phyloP scores from a whole-genome alignment of 2,113 vertebrate genomes.

The Gila orcuttii region DNA sequence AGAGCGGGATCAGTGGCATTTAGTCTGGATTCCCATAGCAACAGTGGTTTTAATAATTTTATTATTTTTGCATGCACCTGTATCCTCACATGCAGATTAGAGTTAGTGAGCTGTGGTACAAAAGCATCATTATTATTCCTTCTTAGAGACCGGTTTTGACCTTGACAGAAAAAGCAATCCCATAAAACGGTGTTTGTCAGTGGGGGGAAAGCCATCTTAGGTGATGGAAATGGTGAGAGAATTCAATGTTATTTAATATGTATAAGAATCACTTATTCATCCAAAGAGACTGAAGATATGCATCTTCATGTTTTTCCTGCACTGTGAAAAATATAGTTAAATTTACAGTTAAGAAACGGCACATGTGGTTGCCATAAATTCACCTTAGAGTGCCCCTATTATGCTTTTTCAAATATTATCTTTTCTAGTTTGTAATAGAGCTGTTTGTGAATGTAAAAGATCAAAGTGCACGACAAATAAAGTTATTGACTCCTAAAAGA shows the following conservation, averaged over 20 bases:
- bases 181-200: neutral
- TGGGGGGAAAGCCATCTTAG: neutral
- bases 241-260: constrained; percentile 1
- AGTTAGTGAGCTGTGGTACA: neutral
- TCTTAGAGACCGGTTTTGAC: neutral
- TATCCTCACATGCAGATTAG: neutral
- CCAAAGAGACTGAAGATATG: neutral
- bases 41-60: neutral
- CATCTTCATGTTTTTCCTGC: neutral
- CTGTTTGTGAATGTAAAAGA: no score
- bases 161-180: neutral
- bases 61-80: neutral
- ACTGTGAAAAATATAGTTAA: neutral
- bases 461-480: no score
- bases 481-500: no score
- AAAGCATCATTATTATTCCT: neutral
- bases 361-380: neutral
- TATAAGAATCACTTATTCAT: neutral
- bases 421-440: no score
- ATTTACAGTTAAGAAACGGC: neutral
- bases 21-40: constrained; percentile 21
- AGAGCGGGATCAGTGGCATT: neutral
- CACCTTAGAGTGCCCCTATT: neutral
- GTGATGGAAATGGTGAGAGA: neutral
- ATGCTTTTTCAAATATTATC: no score